Percentiles rank a stretch among this genome's conserved stretches.
These are phyloP conservation scores for Smutsia gigantea DNA, from an alignment of 2,797 vertebrate species.

Conservation along the genomic window DNA sequence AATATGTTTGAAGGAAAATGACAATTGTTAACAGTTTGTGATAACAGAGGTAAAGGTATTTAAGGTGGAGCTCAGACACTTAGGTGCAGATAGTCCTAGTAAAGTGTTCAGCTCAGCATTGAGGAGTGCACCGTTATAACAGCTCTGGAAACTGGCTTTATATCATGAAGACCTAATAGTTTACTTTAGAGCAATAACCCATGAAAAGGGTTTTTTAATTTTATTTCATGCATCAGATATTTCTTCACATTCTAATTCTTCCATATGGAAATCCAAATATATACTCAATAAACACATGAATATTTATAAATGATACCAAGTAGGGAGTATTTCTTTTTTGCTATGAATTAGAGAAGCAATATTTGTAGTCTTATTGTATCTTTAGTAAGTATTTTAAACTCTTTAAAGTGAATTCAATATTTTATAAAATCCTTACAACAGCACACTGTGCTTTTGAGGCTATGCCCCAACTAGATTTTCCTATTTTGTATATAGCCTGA, in stretches of 20 bases:
- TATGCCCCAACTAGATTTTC: not conserved
- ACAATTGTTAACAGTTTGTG: not conserved
- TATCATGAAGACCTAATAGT: not conserved
- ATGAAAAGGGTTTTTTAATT: not conserved
- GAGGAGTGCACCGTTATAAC: not conserved
- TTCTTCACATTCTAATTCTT: not conserved
- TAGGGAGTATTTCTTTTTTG: not conserved
- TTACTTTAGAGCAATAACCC: not conserved
- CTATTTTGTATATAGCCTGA: not conserved
- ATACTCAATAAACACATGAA: not conserved
- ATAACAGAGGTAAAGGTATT: not conserved
- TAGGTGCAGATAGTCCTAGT: not conserved
- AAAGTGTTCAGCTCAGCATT: not conserved
- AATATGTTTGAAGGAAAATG: not conserved
- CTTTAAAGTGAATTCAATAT: not conserved
- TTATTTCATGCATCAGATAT: not conserved
- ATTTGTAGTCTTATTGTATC: not conserved
- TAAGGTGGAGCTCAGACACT: not conserved
- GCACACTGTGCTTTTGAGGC: not conserved
- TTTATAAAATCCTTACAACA: slow-evolving; percentile 27
- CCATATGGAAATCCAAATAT: not conserved
- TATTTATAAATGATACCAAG: not conserved
- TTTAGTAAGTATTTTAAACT: slow-evolving; percentile 5
- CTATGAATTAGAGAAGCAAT: not conserved
- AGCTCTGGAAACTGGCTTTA: not conserved